A percentile compares a stretch with the other conserved stretches of the same genome.
Conservation (phyloP, 2,888 invertebrate species). For the Drosophila trichaetosa region DNA sequence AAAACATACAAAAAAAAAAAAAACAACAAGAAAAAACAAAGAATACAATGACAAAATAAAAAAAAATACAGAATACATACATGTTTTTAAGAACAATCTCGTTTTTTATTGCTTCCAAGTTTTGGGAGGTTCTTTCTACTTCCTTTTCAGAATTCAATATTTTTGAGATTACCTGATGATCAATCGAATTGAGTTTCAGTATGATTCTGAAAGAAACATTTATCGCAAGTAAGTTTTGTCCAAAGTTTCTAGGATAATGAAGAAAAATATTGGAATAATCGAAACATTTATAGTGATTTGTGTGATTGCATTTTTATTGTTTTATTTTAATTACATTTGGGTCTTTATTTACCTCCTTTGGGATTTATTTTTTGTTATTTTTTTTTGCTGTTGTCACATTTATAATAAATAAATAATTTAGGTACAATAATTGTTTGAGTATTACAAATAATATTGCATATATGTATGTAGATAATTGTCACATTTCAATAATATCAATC, state of each 20-base stretch:
- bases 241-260: not conserved
- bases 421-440: constrained; percentile 46
- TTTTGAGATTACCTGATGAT: not conserved
- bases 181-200: not conserved
- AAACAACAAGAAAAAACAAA: constrained; percentile 24
- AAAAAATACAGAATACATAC: constrained; percentile 55
- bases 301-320: constrained; percentile 25
- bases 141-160: not conserved
- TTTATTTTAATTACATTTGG: constrained; percentile 52
- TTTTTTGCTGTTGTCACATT: constrained; percentile 38
- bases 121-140: not conserved
- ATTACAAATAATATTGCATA: constrained; percentile 66
- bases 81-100: constrained; percentile 65
- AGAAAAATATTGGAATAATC: not conserved
- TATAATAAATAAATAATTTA: constrained; percentile 50
- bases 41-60: constrained; percentile 24
- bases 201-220: not conserved
- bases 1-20: constrained; percentile 20
- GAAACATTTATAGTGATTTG: not conserved
- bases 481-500: constrained; percentile 19
- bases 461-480: constrained; percentile 22
- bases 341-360: constrained; percentile 3
- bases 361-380: not conserved
- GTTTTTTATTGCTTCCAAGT: constrained; percentile 13
- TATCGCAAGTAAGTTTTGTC: not conserved